phyloP scores from a whole-genome alignment of 2,797 vertebrate species.

The Lerista edwardsae region DNA sequence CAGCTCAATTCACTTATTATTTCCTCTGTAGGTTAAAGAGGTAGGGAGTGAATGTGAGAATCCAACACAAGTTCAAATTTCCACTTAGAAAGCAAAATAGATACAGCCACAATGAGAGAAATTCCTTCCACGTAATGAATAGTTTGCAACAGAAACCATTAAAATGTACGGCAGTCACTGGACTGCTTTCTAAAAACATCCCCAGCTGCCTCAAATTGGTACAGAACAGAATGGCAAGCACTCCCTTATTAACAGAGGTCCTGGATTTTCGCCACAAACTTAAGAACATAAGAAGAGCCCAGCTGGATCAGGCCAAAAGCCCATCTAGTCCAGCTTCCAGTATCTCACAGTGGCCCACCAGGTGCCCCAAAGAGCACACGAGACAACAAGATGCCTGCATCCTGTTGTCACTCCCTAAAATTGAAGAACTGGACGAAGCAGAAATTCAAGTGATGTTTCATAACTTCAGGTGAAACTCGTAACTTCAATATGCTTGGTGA shows the following conservation, averaged over 20 bases:
- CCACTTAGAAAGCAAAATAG: not conserved
- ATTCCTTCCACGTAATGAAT: not conserved
- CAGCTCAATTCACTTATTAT: not conserved
- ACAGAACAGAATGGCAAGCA: not conserved
- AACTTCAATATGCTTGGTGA: too few relatives aligned
- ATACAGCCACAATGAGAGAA: not conserved
- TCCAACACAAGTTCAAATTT: not conserved
- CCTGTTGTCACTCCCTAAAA: too few relatives aligned
- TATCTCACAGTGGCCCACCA: too few relatives aligned
- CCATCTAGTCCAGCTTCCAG: too few relatives aligned
- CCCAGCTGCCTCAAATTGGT: not conserved
- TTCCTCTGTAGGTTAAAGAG: not conserved
- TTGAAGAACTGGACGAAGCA: too few relatives aligned
- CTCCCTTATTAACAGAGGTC: not conserved
- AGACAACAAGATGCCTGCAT: too few relatives aligned
- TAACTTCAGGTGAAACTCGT: too few relatives aligned
- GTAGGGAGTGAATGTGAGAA: not conserved
- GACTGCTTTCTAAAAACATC: not conserved
- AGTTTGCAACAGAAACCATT: not conserved
- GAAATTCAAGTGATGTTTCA: too few relatives aligned
- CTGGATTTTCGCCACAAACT: not conserved
- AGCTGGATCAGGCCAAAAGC: too few relatives aligned
- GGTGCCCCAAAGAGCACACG: too few relatives aligned
- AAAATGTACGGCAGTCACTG: not conserved
- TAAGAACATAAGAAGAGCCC: too few relatives aligned